These are phyloP conservation scores for Dione vanillae DNA, from an alignment of 2,888 invertebrate genomes.

Conservation along the genomic window DNA sequence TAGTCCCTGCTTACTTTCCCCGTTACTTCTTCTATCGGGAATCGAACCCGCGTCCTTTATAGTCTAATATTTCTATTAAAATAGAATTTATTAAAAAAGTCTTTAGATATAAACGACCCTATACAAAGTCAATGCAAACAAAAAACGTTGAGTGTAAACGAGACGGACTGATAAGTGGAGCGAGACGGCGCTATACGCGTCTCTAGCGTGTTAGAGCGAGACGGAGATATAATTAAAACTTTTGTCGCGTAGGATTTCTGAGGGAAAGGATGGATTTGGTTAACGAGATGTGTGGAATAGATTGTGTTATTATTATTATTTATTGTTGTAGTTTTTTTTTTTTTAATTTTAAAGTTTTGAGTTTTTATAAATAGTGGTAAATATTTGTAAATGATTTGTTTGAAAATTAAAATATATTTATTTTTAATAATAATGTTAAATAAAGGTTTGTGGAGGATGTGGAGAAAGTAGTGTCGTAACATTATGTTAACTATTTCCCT, in stretches of 20 bases:
- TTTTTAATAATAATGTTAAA: no score
- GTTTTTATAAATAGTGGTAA: no score
- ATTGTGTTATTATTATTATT: neutral
- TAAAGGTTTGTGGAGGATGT: no score
- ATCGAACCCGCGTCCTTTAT: neutral
- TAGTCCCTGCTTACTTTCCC: no score
- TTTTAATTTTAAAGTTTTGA: no score
- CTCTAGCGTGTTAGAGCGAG: conserved; percentile 55
- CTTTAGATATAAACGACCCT: conserved; percentile 40
- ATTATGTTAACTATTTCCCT: no score
- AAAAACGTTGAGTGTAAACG: conserved; percentile 51
- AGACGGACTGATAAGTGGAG: conserved; percentile 51
- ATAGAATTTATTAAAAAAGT: conserved; percentile 12
- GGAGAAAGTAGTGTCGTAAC: no score
- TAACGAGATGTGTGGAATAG: conserved; percentile 52
- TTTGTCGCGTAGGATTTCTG: conserved; percentile 81
- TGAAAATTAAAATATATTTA: no score
- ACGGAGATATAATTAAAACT: conserved; percentile 81
- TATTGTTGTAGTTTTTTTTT: neutral
- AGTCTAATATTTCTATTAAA: neutral
- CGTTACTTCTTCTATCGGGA: no score
- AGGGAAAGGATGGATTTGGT: conserved; percentile 69
- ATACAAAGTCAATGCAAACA: conserved; percentile 48
- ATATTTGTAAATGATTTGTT: no score
- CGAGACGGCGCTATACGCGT: conserved; percentile 44